Evolutionary conservation across 2,797 vertebrate species (phyloP).

Genomic region (Trachops cirrhosus): DNA sequence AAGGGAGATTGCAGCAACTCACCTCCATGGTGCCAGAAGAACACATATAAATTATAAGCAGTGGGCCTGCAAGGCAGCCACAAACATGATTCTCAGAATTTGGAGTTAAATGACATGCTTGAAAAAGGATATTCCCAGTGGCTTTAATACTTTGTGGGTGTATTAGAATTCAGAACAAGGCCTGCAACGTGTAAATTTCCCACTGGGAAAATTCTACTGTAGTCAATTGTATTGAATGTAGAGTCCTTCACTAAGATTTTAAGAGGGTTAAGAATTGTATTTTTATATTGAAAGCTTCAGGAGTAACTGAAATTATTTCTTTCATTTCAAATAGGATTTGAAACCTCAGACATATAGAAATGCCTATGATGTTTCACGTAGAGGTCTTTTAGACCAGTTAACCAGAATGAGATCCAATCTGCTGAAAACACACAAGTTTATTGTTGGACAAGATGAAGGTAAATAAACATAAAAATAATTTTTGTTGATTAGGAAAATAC

Average conservation of each 20-base stretch:
- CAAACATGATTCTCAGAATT: neutral
- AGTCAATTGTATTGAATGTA: neutral
- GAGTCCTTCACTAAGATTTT: constrained; percentile 25
- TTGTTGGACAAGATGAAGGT: constrained; percentile 97
- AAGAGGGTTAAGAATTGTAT: constrained; percentile 16
- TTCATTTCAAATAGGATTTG: constrained; percentile 87
- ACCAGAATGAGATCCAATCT: constrained; percentile 98
- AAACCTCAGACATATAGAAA: constrained; percentile 97
- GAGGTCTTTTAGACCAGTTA: constrained; percentile 94
- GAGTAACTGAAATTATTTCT: constrained; percentile 47
- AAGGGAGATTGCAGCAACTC: neutral
- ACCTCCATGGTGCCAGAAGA: neutral
- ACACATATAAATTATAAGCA: neutral
- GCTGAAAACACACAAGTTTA: constrained; percentile 92
- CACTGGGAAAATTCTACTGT: neutral
- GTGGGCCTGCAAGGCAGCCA: neutral
- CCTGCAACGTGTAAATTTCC: neutral
- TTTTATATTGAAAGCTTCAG: neutral
- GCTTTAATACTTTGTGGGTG: neutral
- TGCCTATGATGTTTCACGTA: constrained; percentile 96
- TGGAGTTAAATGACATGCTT: neutral
- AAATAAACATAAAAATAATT: constrained; percentile 37
- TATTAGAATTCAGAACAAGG: neutral
- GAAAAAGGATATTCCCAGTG: neutral
- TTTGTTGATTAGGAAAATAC: constrained; percentile 24